phyloP scores from a whole-genome alignment of 2,797 vertebrate species.

The Vespertilio murinus region DNA sequence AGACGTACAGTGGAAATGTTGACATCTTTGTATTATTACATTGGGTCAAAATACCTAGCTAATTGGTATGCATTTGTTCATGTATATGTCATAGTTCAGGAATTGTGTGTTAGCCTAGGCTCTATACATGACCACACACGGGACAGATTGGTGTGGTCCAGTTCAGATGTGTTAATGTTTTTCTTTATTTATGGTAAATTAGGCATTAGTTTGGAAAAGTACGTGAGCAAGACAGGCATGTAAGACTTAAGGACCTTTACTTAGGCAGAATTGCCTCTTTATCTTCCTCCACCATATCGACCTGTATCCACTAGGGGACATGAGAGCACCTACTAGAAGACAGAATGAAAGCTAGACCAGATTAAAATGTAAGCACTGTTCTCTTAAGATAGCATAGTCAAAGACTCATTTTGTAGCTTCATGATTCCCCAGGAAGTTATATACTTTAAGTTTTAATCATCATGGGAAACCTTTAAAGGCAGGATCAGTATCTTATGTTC shows the following conservation, averaged over 20 bases:
- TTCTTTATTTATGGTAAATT: conserved; percentile 20
- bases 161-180: conserved; percentile 50
- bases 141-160: background rate
- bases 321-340: conserved; percentile 34
- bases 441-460: background rate
- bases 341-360: background rate
- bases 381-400: background rate
- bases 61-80: conserved; percentile 53
- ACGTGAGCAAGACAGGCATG: conserved; percentile 7
- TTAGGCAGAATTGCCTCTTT: background rate
- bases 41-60: conserved; percentile 43
- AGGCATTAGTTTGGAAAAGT: conserved; percentile 27
- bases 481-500: background rate
- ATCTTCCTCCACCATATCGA: background rate
- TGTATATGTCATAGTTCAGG: conserved; percentile 37
- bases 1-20: conserved; percentile 61
- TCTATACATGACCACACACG: conserved; percentile 38
- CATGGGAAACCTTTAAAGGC: conserved; percentile 16
- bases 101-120: conserved; percentile 40
- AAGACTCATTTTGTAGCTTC: conserved; percentile 1
- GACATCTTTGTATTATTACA: conserved; percentile 58
- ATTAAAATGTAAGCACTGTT: conserved; percentile 22
- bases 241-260: conserved; percentile 4
- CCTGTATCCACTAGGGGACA: conserved; percentile 52
- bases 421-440: conserved; percentile 29